These are phyloP conservation scores for Ammodytes marinus DNA, from an alignment of 2,113 vertebrate species.

Conservation along the genomic window DNA sequence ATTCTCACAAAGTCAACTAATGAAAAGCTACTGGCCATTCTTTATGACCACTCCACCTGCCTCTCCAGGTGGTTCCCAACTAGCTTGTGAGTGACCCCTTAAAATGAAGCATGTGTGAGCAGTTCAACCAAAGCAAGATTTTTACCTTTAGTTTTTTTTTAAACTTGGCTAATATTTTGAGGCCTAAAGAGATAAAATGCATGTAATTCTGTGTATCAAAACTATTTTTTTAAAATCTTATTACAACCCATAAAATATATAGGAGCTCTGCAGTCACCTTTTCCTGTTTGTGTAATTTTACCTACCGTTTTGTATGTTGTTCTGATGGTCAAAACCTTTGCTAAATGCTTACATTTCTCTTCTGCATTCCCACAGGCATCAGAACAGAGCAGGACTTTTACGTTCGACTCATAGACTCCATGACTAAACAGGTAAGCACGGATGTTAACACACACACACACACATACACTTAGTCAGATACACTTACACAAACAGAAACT, in stretches of 20 bases:
- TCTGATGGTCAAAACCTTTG: constrained; percentile 7
- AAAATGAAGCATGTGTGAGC: constrained; percentile 14
- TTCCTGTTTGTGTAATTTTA: constrained; percentile 10
- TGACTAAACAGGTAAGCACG: constrained; percentile 81
- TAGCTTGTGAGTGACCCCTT: not conserved
- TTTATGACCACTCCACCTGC: no score
- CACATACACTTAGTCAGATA: not conserved
- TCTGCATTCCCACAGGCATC: constrained; percentile 72
- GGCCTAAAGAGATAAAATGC: not conserved
- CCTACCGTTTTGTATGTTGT: not conserved
- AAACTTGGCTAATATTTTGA: constrained; percentile 4
- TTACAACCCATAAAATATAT: not conserved
- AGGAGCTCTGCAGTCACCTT: not conserved
- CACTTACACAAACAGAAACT: constrained; percentile 18
- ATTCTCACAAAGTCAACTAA: constrained; percentile 3
- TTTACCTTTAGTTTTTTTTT: not conserved
- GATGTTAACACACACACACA: not conserved
- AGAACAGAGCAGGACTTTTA: constrained; percentile 84
- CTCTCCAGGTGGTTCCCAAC: not conserved
- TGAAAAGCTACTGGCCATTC: not conserved
- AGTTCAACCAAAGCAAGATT: not conserved
- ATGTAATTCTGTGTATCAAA: not conserved
- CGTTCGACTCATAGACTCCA: constrained; percentile 82
- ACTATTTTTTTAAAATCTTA: constrained; percentile 4
- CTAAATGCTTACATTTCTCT: constrained; percentile 19